Evolutionary conservation across 2,113 vertebrate genomes (phyloP), one percentile per base, ranked within the genome.

Genomic region (Actinemys pallida): DNA sequence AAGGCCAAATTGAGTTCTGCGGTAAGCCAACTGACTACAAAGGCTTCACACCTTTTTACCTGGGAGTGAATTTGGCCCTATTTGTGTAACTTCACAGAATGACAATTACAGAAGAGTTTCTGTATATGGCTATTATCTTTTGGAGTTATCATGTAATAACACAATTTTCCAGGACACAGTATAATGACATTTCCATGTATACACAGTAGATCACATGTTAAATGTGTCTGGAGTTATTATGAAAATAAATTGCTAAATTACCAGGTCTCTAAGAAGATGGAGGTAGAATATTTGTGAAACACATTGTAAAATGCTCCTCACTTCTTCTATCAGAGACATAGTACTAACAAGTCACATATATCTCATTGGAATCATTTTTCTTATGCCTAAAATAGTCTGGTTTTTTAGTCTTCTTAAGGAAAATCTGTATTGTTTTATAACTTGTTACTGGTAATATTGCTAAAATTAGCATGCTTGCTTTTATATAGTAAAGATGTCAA

Each of bases 111-210:
- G 93, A 96, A 90, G 97, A 89, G 86, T 93, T 96, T 96, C 86
- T 42, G 79, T 97, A 83, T 94, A 93, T 82, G 97, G 93, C 91
- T 96, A 94, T 97, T 98, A 96, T 84, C 89, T 96, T 97, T 93
- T 93, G 95, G 87, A 96, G 98, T 97, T 97, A 93, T 96, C 95
- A 25, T 96, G 87, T 96, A 97, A 95, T 94, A 95, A 95, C 96
- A 91, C 90, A 96, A 97, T 98, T 98, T 98, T 97, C 94, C 85
- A 96, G 97, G 97, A 91, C 89, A 84, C 91, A 94, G 97, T 85
- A 57, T 97, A 98, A 98, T 98, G 97, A 97, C 90, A 94, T 98
- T 98, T 98, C 96, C 96, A 87, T 96, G 96, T 93, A 86, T 78
- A 50, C 83, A 92, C 97, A 97, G 95, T 72, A 82, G 95, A 83